A percentile compares a stretch with the other conserved stretches of the same genome.
These are phyloP conservation scores for Tricholauxania praeusta DNA, from an alignment of 2,888 invertebrate species.

Conservation along the genomic window DNA sequence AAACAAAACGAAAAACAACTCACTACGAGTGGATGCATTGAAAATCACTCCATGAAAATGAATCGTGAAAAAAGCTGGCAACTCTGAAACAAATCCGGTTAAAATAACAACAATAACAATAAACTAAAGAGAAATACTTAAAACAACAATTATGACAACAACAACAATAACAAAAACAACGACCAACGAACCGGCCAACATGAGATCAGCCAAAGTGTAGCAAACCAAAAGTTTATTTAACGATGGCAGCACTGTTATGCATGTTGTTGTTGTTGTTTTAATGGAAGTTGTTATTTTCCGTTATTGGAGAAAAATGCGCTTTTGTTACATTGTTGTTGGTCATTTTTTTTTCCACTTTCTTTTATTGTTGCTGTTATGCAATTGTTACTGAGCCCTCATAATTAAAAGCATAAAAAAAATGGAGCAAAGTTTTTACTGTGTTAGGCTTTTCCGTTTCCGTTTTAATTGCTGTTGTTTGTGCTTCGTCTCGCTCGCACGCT, in stretches of 20 bases:
- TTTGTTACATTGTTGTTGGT: background rate
- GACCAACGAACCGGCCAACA: slow-evolving; percentile 28
- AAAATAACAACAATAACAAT: too few species aligned
- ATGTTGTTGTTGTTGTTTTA: slow-evolving; percentile 31
- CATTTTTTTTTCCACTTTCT: background rate
- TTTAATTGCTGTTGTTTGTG: slow-evolving; percentile 43
- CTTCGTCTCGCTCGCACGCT: too few species aligned
- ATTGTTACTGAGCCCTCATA: slow-evolving; percentile 40
- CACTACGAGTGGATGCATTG: slow-evolving; percentile 29
- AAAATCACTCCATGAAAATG: slow-evolving; percentile 17
- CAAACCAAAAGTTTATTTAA: slow-evolving; percentile 34
- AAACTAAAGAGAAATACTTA: background rate
- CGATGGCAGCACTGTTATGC: slow-evolving; percentile 27
- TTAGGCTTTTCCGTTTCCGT: slow-evolving; percentile 44
- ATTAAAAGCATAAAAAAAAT: slow-evolving; percentile 39
- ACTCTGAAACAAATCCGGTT: slow-evolving; percentile 1
- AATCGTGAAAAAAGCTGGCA: slow-evolving; percentile 19
- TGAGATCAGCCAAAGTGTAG: slow-evolving; percentile 40
- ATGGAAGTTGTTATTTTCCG: slow-evolving; percentile 4
- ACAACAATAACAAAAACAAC: slow-evolving; percentile 7
- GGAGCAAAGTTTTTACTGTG: slow-evolving; percentile 20
- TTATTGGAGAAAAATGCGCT: slow-evolving; percentile 13
- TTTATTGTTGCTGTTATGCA: background rate
- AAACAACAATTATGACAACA: slow-evolving; percentile 14
- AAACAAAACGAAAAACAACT: background rate